These are phyloP conservation scores for Pomacea maculata DNA, from an alignment of 1,140 invertebrate genomes.

Conservation along the genomic window DNA sequence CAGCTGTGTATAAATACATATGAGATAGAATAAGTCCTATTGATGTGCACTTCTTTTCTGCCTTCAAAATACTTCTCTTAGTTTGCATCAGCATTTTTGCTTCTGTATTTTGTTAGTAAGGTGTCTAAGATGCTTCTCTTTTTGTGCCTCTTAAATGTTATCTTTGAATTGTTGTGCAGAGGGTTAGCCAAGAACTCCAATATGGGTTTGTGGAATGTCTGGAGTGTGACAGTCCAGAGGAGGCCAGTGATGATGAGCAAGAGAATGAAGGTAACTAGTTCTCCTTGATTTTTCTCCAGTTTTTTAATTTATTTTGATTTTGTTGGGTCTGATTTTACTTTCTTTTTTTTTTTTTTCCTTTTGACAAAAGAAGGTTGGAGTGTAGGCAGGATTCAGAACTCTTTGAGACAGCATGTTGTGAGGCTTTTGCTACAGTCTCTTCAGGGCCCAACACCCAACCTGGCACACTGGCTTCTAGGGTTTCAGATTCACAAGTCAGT, in stretches of 20 bases:
- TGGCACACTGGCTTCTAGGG: slow-evolving; percentile 89
- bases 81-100: no score
- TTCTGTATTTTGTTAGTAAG: no score
- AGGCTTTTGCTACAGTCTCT: slow-evolving; percentile 80
- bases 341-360: not conserved
- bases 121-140: not conserved
- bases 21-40: no score
- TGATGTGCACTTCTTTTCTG: no score
- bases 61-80: no score
- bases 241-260: slow-evolving; percentile 7
- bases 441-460: slow-evolving; percentile 79
- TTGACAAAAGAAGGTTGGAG: slow-evolving; percentile 5
- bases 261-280: slow-evolving; percentile 14
- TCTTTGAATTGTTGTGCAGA: not conserved
- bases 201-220: slow-evolving; percentile 90
- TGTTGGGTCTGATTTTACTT: not conserved
- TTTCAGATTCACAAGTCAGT: slow-evolving; percentile 75
- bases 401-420: slow-evolving; percentile 69
- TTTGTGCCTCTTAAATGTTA: not conserved
- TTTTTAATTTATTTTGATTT: not conserved
- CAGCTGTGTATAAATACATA: no score
- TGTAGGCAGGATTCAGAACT: slow-evolving; percentile 37
- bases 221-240: slow-evolving; percentile 73
- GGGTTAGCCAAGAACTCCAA: slow-evolving; percentile 66
- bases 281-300: not conserved